Evolutionary conservation across 2,113 vertebrate genomes (phyloP).

Genomic region (Pimephales promelas): DNA sequence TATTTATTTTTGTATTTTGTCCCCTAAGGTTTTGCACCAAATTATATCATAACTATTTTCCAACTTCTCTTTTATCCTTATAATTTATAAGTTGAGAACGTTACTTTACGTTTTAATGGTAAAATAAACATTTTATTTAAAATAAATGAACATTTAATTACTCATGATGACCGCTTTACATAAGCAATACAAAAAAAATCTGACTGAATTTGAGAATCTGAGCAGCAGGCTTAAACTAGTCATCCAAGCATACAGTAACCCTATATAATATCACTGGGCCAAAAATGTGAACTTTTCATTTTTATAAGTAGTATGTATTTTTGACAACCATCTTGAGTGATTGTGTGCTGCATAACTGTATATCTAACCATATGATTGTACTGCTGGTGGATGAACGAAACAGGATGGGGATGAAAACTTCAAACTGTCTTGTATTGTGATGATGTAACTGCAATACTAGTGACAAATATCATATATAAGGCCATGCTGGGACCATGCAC

Average conservation of each 20-base stretch:
- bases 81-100: background rate
- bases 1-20: too few species aligned
- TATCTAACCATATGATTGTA: conserved; percentile 1
- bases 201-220: background rate
- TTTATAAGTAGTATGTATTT: conserved; percentile 4
- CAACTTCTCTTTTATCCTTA: background rate
- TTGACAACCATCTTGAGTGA: background rate
- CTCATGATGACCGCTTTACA: background rate
- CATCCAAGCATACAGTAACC: background rate
- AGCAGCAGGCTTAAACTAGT: background rate
- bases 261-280: background rate
- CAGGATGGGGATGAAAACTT: too few species aligned
- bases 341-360: background rate
- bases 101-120: background rate
- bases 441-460: background rate
- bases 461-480: background rate
- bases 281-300: background rate
- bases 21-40: background rate
- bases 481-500: conserved; percentile 16
- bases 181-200: background rate
- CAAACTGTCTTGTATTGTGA: background rate
- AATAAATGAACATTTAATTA: background rate
- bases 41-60: background rate
- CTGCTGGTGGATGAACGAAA: conserved; percentile 7
- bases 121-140: background rate